Base-by-base conservation (phyloP, 2,797 vertebrate genomes). In the Scyliorhinus canicula region DNA sequence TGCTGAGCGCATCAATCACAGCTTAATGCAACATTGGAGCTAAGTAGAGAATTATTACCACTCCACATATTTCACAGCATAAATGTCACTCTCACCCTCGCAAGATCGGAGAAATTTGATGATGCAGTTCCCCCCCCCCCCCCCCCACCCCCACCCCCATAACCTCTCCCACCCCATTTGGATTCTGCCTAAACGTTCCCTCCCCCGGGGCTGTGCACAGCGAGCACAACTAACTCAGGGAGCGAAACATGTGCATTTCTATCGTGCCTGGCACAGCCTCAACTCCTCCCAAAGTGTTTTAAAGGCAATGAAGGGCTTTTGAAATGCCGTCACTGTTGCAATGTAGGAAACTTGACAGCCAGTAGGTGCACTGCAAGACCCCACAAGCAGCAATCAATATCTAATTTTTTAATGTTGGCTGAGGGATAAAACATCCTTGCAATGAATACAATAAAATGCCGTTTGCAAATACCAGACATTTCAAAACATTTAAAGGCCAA, bases 31-130 rank as follows among this genome's bases (percentile, higher is more conserved):
- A 91, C 0, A 19, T 65, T 91, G 88, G 7, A 40, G 88, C 60
- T 91, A 91, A 91, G 88, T 60, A 91, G 88, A 63, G 88, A 91
- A 91, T 91, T 91, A 91, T 91, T 63, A 63, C 88, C 26, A 14
- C 26, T 90, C 55, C 60, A 44, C 26, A 91, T 91, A 65, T 91
- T 91, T 91, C 60, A 91, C 88, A 91, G 88, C 21, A 44, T 65
- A 63, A 63, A 28, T 91, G 88, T 40, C 7, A 24, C n/a, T 40
- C n/a, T 91, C 88, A 91, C 6, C 57, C 40, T 82, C 21, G 40
- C 47, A 82, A 82, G 79, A 47, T 44, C 65, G 63, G n/a, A 65
- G 26, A 57, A 91, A 91, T 91, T 63, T 91, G 88, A 91, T 91
- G 65, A 28, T 40, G 57, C 21, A 1, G 60, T 44, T 44, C n/a